Percentiles rank a stretch among this genome's conserved stretches.
phyloP scores from a whole-genome alignment of 2,888 invertebrate genomes.

The Tipula lateralis region DNA sequence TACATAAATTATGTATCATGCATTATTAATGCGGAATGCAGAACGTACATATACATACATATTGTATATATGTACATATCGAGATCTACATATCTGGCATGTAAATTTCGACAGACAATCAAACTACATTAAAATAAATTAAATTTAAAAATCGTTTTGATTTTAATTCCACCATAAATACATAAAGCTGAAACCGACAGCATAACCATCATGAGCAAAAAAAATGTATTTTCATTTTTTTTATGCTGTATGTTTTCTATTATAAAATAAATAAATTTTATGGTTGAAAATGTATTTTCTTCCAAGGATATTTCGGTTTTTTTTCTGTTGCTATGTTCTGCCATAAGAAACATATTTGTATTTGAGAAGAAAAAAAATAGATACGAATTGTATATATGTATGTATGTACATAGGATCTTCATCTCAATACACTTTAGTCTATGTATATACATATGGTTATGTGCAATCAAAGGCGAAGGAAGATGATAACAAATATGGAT shows the following conservation, averaged over 20 bases:
- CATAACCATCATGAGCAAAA: neutral
- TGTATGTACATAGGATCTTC: neutral
- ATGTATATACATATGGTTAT: neutral
- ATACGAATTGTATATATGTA: neutral
- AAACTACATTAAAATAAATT: constrained; percentile 15
- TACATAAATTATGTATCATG: neutral
- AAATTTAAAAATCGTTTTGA: neutral
- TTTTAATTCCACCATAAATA: neutral
- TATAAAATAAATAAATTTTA: constrained; percentile 2
- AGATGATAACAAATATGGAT: neutral
- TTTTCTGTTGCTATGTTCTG: neutral
- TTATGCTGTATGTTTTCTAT: neutral
- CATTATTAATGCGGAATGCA: neutral
- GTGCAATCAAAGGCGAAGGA: neutral
- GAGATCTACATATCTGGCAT: too few relatives aligned
- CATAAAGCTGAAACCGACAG: constrained; percentile 12
- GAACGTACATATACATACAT: neutral
- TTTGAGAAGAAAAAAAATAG: neutral
- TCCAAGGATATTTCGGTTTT: neutral
- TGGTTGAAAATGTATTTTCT: neutral
- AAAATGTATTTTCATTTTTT: neutral
- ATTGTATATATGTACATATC: too few relatives aligned
- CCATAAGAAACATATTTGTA: neutral
- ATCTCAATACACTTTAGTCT: neutral
- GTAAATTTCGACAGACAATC: neutral